phyloP scores from a whole-genome alignment of 2,888 invertebrate genomes.

The Brenthis hecate region DNA sequence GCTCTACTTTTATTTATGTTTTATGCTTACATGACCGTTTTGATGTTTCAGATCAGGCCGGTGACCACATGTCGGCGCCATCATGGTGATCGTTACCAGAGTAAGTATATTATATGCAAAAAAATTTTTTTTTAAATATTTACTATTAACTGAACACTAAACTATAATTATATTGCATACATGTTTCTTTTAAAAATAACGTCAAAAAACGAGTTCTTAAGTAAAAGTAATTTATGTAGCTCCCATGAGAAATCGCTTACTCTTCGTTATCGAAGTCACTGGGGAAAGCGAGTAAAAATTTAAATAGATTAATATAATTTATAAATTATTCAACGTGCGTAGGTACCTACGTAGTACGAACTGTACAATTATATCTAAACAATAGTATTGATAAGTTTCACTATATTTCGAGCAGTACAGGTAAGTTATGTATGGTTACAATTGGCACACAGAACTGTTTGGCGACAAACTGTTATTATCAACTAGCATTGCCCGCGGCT shows the following conservation, averaged over 20 bases:
- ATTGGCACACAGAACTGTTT: no score
- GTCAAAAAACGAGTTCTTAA: neutral
- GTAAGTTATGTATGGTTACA: no score
- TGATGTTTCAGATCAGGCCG: constrained; percentile 67
- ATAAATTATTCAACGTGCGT: constrained; percentile 10
- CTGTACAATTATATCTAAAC: neutral
- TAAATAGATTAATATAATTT: constrained; percentile 10
- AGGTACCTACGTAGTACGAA: neutral
- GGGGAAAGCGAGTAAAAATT: constrained; percentile 12
- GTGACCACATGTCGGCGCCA: constrained; percentile 82
- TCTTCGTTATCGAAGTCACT: constrained; percentile 6
- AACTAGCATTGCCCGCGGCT: no score
- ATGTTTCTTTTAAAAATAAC: neutral
- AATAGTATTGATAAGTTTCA: neutral
- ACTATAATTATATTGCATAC: no score
- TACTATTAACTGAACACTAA: no score
- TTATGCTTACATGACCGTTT: constrained; percentile 16
- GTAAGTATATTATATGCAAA: constrained; percentile 67
- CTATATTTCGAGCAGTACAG: no score
- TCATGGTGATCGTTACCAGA: constrained; percentile 91
- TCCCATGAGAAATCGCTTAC: neutral
- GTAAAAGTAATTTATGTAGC: neutral
- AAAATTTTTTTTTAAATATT: no score
- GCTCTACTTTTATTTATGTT: neutral
- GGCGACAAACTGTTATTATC: no score